A percentile compares a stretch with the other conserved stretches of the same genome.
phyloP scores from a whole-genome alignment of 2,797 vertebrate genomes.

The Lemur catta region DNA sequence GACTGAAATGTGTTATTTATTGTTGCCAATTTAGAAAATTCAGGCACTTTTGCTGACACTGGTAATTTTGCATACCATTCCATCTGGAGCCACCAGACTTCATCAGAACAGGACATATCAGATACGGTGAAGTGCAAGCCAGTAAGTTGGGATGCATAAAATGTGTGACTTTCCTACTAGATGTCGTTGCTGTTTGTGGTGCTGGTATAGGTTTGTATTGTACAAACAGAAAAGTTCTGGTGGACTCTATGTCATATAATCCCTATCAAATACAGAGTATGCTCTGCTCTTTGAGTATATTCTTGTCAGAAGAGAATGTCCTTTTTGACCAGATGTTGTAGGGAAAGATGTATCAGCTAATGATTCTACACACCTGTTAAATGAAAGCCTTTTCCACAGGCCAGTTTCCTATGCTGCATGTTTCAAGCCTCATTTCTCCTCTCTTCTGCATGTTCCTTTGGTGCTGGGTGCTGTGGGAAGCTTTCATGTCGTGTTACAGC shows the following conservation, averaged over 20 bases:
- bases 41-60: not conserved
- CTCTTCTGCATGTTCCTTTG: too few species aligned
- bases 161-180: not conserved
- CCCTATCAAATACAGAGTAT: too few species aligned
- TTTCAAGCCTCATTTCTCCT: not conserved
- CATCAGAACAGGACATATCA: not conserved
- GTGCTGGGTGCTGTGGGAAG: not conserved
- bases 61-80: not conserved
- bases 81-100: not conserved
- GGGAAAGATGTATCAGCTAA: not conserved
- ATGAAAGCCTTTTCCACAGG: not conserved
- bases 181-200: not conserved
- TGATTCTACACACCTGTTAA: not conserved
- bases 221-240: not conserved
- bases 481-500: not conserved
- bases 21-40: not conserved
- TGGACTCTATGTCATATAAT: not conserved
- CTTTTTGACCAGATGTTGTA: not conserved
- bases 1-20: not conserved
- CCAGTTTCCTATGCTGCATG: not conserved
- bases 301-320: not conserved
- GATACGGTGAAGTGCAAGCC: not conserved
- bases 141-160: not conserved
- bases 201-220: not conserved
- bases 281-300: not conserved